Evolutionary conservation across 2,113 vertebrate species (phyloP), one percentile per base, ranked within the genome.

Genomic region (Myrmecobius fasciatus): DNA sequence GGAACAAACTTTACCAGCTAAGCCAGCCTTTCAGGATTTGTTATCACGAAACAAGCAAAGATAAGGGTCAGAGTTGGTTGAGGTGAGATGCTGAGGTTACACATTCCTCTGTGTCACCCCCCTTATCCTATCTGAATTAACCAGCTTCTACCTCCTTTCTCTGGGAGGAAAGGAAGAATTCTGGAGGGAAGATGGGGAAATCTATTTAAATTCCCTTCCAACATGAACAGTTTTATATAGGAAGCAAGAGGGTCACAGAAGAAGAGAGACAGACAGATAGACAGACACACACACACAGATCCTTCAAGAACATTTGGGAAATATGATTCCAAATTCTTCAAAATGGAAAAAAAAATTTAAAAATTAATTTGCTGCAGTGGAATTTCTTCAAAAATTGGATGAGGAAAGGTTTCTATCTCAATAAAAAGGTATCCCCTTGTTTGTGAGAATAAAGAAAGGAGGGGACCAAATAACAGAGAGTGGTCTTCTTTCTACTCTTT

Each of bases 21-120:
- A 92, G 93, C 91, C 91, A 91, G 96, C 89, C 94, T 95, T 94
- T 97, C 96, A 91, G 47, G 53, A 92, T 47, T 0, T 53, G 52
- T 52, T 52, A 92, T 93, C 26, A 3, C 43, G 60, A 95, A 60
- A 91, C 24, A 91, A 93, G 94, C 36, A 48, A 94, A 94, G 91
- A 95, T 96, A 90, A 95, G 96, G 97, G 96, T 98, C 96, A 95
- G 60, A 75, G 31, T 20, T 0, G 0, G 92, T 94, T 94, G 96
- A 97, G 96, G 95, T 97, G 93, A 96, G 91, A 89, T 88, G 51
- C 94, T 96, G 53, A 91, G 93, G 89, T 93, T 94, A 91, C 75
- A 31, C 28, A 48, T 53, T 95, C 88, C 49, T 53, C 52, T 89
- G 22, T 46, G 20, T 51, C 53, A n/a, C 26, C 90, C 89, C 6